These are phyloP conservation scores for Tenthredo distinguenda DNA, from an alignment of 2,888 invertebrate species.

Conservation along the genomic window DNA sequence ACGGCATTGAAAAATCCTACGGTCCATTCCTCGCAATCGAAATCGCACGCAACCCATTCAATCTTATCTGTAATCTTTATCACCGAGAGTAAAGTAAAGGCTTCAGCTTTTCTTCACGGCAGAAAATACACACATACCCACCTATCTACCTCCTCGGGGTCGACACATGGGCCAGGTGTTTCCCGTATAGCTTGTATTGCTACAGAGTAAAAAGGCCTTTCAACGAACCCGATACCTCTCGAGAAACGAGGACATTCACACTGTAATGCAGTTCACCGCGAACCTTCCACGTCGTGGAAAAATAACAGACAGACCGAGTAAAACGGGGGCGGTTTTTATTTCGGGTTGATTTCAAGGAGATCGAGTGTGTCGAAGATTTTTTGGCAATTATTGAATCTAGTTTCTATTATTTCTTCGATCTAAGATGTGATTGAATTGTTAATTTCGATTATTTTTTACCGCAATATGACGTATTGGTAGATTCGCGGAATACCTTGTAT, in stretches of 20 bases:
- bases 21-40: background rate
- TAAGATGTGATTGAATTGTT: background rate
- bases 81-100: background rate
- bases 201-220: slow-evolving; percentile 30
- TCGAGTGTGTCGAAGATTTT: background rate
- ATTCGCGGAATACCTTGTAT: background rate
- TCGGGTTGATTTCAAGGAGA: background rate
- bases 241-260: slow-evolving; percentile 45
- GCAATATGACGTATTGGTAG: no score
- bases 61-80: background rate
- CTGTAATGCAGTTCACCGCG: background rate
- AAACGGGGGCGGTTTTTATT: background rate
- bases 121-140: background rate
- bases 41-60: background rate
- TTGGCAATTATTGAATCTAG: background rate
- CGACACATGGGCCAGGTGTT: slow-evolving; percentile 6
- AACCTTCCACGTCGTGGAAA: background rate
- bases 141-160: background rate
- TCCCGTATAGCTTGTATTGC: slow-evolving; percentile 3
- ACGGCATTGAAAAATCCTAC: background rate
- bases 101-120: background rate
- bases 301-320: background rate
- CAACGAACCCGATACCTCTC: slow-evolving; percentile 31
- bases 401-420: background rate
- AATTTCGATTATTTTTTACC: background rate